phyloP scores from a whole-genome alignment of 2,888 invertebrate species.

The Andrena dorsata region DNA sequence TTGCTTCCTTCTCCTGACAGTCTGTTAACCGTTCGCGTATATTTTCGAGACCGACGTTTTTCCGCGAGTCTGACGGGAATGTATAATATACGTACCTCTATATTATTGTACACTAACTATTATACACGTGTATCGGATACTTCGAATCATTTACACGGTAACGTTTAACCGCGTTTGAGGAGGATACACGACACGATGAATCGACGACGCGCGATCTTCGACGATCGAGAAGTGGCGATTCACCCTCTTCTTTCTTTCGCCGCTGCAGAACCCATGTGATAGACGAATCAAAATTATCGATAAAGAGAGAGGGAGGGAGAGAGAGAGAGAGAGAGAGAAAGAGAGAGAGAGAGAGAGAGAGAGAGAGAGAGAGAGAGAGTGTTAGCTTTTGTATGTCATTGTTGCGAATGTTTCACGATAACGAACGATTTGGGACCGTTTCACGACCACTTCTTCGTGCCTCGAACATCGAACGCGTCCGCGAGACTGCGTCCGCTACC shows the following conservation, averaged over 20 bases:
- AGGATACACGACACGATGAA: background rate
- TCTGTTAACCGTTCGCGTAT: conserved; percentile 66
- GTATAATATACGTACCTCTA: conserved; percentile 62
- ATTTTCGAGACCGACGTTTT: conserved; percentile 71
- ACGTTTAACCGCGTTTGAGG: conserved; percentile 21
- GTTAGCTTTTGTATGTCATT: conserved; percentile 40
- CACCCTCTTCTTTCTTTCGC: background rate
- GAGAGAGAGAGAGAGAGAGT: too few species aligned
- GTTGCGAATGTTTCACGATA: background rate
- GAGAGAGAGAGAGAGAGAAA: too few species aligned
- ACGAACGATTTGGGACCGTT: background rate
- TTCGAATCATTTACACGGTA: conserved; percentile 17
- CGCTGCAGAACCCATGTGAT: conserved; percentile 38
- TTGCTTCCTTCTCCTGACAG: conserved; percentile 53
- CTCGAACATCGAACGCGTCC: conserved; percentile 34
- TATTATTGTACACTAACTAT: conserved; percentile 28
- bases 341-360: too few species aligned
- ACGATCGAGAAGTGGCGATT: conserved; percentile 12
- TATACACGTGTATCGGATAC: conserved; percentile 27
- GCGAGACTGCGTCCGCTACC: conserved; percentile 17
- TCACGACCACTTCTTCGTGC: conserved; percentile 18
- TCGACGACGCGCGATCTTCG: conserved; percentile 12
- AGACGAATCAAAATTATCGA: conserved; percentile 43
- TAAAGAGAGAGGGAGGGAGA: background rate
- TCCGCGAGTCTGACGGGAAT: conserved; percentile 52